These are phyloP conservation scores for Synanthedon vespiformis DNA, from an alignment of 2,888 invertebrate species.

Conservation along the genomic window DNA sequence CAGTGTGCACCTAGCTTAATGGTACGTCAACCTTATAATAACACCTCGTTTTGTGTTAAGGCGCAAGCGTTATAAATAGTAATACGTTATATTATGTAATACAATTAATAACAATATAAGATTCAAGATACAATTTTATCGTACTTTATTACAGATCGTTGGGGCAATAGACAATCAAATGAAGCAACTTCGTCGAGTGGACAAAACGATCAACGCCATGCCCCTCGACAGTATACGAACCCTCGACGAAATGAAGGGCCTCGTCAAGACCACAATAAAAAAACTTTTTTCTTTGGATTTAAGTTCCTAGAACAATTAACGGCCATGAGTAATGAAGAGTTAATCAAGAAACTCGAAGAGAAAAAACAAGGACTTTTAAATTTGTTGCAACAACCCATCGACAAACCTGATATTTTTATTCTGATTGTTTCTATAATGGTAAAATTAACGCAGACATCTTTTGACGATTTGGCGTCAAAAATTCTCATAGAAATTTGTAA, in stretches of 20 bases:
- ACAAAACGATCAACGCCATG: background rate
- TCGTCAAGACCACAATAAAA: background rate
- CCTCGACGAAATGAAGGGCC: background rate
- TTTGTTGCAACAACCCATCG: constrained; percentile 28
- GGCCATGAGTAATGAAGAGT: constrained; percentile 29
- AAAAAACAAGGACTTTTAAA: constrained; percentile 33
- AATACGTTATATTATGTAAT: too few species aligned
- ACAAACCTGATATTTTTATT: constrained; percentile 34
- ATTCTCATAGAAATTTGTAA: constrained; percentile 40
- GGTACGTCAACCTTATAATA: too few species aligned
- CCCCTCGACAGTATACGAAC: too few species aligned
- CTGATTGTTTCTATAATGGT: constrained; percentile 45
- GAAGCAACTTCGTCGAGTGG: too few species aligned
- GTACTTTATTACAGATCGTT: too few species aligned
- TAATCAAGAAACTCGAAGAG: constrained; percentile 32
- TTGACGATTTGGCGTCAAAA: constrained; percentile 36
- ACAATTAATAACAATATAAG: too few species aligned
- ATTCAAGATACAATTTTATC: too few species aligned
- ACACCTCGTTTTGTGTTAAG: too few species aligned
- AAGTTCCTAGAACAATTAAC: constrained; percentile 35
- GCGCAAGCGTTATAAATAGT: too few species aligned
- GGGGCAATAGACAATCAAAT: too few species aligned
- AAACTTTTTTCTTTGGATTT: constrained; percentile 19
- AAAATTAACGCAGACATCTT: constrained; percentile 40
- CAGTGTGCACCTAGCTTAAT: too few species aligned